Evolutionary conservation across 2,797 vertebrate genomes (phyloP), one percentile per base, ranked within the genome.

Genomic region (Microcaecilia unicolor): DNA sequence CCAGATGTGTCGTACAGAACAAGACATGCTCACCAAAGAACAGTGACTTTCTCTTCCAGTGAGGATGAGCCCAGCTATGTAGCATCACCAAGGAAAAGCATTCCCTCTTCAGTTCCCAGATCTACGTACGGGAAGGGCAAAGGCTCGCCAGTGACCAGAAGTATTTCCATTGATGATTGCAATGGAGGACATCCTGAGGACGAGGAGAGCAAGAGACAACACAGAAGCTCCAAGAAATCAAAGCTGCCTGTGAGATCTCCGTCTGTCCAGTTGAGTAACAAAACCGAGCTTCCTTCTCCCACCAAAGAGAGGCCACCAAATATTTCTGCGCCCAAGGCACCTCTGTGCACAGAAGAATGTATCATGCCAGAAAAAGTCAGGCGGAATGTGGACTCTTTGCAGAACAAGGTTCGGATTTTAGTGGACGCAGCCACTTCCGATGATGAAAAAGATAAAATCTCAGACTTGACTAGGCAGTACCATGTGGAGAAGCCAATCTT

Each of bases 391-490:
- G 60, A 50, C 20, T 58, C 66, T 2, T 36, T 46, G 18, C 39
- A 7, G 0, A 69, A 56, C 28, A 53, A 30, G 24, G 63, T 70
- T 7, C 61, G 67, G 52, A 74, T 69, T 31, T 21, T 72, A 47
- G 72, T 76, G 0, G 67, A 76, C 24, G 56, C 72, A 4, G 64
- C 19, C 2, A 51, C 55, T 39, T 58, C 58, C 20, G 72, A 68
- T 30, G 41, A 46, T 31, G 54, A 67, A 32, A 39, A 12, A 0
- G 8, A 21, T 14, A 29, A n/a, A n/a, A n/a, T n/a, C n/a, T n/a
- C n/a, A n/a, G 37, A 44, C 38, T 3, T 42, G 21, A 27, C 15
- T 13, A n/a, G n/a, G 35, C 29, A 3, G 5, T 19, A 44, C 23
- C 37, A 19, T 10, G 39, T 46, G 34, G 56, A 54, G n/a, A n/a